Conservation (phyloP, 2,888 invertebrate species). For the Danaus chrysippus region DNA sequence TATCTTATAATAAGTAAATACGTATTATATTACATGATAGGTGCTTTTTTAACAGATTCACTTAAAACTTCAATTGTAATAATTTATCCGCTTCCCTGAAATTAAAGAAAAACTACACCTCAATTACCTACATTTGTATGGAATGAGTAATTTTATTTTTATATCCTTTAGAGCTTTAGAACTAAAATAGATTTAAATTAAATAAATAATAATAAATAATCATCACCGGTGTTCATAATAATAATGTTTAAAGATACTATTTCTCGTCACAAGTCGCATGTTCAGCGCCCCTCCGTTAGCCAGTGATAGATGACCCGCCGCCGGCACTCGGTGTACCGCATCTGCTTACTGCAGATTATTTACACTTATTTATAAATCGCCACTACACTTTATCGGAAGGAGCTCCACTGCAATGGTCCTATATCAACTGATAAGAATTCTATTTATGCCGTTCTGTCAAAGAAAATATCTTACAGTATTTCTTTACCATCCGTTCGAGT, state of each 20-base stretch:
- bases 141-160: no score
- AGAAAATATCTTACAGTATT: not conserved
- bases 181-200: no score
- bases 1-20: no score
- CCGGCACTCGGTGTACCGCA: slow-evolving; percentile 60
- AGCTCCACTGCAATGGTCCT: not conserved
- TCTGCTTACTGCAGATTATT: slow-evolving; percentile 63
- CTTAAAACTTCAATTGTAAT: no score
- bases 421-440: not conserved
- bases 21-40: no score
- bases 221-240: no score
- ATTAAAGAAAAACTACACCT: no score
- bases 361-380: slow-evolving; percentile 35
- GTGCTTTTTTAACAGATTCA: no score
- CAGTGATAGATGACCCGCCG: slow-evolving; percentile 65
- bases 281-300: slow-evolving; percentile 31
- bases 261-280: slow-evolving; percentile 10
- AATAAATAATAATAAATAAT: no score
- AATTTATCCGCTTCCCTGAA: no score
- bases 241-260: slow-evolving; percentile 8
- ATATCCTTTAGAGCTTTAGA: no score
- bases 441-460: not conserved
- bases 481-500: not conserved
- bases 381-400: not conserved
- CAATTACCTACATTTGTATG: no score